A percentile compares a stretch with the other conserved stretches of the same genome.
Conservation (phyloP, 2,888 invertebrate genomes). For the Parthenolecanium corni region DNA sequence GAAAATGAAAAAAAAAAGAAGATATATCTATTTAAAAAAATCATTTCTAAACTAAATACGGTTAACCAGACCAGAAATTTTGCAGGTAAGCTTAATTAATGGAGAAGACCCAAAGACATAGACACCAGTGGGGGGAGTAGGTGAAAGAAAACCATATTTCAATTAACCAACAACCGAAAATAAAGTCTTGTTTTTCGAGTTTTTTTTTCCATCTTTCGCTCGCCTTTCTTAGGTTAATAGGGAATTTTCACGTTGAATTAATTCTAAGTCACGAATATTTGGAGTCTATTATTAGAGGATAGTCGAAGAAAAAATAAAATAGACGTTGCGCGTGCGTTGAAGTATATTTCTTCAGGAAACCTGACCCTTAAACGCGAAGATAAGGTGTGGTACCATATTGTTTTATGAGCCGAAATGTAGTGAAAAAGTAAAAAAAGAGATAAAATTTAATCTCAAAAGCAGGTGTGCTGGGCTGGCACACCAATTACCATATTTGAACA, state of each 20-base stretch:
- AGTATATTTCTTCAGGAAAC: slow-evolving; percentile 21
- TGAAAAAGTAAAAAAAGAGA: not conserved
- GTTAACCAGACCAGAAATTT: no score
- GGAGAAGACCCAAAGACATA: no score
- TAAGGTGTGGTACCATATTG: slow-evolving; percentile 27
- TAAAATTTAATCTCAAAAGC: slow-evolving; percentile 5
- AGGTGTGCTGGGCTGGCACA: slow-evolving; percentile 22
- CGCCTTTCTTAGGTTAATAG: not conserved
- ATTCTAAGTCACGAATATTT: slow-evolving; percentile 23
- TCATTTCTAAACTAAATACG: no score
- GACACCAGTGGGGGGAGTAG: not conserved
- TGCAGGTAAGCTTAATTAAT: no score
- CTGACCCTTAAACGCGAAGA: slow-evolving; percentile 24
- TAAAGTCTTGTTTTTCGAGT: not conserved
- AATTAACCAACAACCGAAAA: not conserved
- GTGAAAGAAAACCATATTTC: not conserved
- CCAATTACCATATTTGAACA: no score
- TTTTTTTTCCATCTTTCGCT: not conserved
- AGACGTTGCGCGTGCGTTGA: slow-evolving; percentile 20
- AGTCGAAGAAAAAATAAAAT: not conserved
- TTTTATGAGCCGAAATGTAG: slow-evolving; percentile 23
- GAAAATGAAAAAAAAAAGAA: no score
- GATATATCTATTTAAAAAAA: no score
- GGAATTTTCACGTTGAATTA: slow-evolving; percentile 24
- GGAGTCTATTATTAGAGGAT: not conserved